Conservation (phyloP, 2,113 vertebrate species). For the Callithrix jacchus region DNA sequence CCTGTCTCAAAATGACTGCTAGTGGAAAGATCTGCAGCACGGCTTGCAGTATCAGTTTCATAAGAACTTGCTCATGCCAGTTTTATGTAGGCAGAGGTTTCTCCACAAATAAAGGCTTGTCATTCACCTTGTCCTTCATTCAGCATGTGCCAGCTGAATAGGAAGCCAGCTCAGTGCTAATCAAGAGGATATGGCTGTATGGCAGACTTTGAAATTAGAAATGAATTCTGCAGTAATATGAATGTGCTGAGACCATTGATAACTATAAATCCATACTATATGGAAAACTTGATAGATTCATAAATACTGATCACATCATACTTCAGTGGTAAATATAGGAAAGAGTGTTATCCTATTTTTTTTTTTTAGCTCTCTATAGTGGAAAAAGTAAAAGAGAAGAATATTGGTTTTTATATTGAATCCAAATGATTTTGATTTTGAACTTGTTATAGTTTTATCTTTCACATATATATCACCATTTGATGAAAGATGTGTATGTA, state of each 20-base stretch:
- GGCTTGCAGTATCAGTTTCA: not conserved
- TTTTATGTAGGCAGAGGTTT: not conserved
- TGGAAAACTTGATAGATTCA: slow-evolving; percentile 55
- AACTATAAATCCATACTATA: slow-evolving; percentile 41
- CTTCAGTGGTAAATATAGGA: not conserved
- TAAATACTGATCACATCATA: slow-evolving; percentile 56
- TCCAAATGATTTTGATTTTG: not conserved
- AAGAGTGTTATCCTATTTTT: not conserved
- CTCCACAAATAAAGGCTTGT: slow-evolving; percentile 44
- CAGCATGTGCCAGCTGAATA: not conserved
- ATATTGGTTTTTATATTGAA: not conserved
- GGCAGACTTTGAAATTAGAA: slow-evolving; percentile 61
- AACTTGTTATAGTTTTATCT: not conserved
- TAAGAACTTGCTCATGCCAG: slow-evolving; percentile 20
- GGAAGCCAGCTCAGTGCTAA: slow-evolving; percentile 9
- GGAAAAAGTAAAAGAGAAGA: not conserved
- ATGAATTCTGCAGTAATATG: slow-evolving; percentile 47
- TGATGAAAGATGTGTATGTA: not conserved
- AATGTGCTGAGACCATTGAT: slow-evolving; percentile 23
- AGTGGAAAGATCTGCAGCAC: not conserved
- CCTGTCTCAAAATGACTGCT: not conserved
- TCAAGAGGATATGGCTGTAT: not conserved
- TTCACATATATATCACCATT: slow-evolving; percentile 1
- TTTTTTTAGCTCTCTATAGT: not conserved
- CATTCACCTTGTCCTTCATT: slow-evolving; percentile 30